Evolutionary conservation across 2,888 invertebrate species (phyloP).

Genomic region (Aquatica leii): DNA sequence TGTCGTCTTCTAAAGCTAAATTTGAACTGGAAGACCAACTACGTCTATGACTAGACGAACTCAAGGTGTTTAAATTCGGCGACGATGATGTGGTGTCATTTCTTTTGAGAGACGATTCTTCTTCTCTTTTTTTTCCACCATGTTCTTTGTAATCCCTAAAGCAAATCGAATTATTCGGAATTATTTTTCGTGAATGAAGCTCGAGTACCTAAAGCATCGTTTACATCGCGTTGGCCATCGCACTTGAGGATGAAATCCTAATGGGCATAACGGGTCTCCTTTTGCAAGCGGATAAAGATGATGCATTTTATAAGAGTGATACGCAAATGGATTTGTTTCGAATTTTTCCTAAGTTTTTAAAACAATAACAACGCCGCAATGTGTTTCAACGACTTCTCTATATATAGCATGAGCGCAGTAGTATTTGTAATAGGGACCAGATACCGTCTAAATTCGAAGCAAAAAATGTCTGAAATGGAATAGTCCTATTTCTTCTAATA

Average conservation of each 20-base stretch:
- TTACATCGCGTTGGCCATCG: conserved; percentile 94
- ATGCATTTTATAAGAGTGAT: conserved; percentile 65
- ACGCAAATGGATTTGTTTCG: neutral
- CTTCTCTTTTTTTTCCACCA: conserved; percentile 76
- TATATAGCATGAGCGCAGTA: conserved; percentile 45
- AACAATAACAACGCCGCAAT: conserved; percentile 27
- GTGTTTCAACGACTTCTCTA: conserved; percentile 38
- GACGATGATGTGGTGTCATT: conserved; percentile 76
- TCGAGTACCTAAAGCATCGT: conserved; percentile 79
- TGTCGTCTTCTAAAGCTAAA: conserved; percentile 66
- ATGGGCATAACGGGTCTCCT: conserved; percentile 87
- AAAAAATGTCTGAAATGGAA: conserved; percentile 26
- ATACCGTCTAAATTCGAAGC: conserved; percentile 28
- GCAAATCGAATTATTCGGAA: neutral
- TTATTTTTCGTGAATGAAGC: neutral
- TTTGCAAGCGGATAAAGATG: conserved; percentile 81
- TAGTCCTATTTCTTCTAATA: conserved; percentile 19
- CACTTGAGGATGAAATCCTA: conserved; percentile 94
- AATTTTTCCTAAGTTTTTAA: conserved; percentile 2
- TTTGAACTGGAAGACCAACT: conserved; percentile 85
- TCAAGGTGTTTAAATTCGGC: conserved; percentile 72
- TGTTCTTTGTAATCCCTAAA: conserved; percentile 90
- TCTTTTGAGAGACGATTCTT: conserved; percentile 63
- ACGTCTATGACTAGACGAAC: conserved; percentile 50
- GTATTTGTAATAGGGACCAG: conserved; percentile 29